Evolutionary conservation across 2,113 vertebrate genomes (phyloP).

Genomic region (Hippolais icterina): DNA sequence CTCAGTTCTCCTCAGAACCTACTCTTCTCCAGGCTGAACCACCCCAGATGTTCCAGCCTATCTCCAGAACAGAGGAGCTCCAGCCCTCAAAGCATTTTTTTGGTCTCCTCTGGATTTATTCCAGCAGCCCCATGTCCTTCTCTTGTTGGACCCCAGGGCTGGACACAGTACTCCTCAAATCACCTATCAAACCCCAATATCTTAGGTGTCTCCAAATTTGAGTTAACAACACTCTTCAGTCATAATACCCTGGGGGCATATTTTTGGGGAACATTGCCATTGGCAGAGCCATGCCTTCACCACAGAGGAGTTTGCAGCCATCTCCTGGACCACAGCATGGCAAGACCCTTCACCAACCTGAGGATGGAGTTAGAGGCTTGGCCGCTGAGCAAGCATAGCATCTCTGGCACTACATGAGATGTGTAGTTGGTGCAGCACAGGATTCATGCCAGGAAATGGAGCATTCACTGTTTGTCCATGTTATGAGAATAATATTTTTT

Average conservation of each 20-base stretch:
- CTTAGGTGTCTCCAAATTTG: background rate
- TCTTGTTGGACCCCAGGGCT: background rate
- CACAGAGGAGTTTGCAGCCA: background rate
- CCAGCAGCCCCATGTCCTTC: background rate
- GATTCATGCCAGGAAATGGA: background rate
- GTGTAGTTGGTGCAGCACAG: background rate
- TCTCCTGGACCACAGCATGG: background rate
- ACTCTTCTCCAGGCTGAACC: background rate
- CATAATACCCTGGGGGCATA: background rate
- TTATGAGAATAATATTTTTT: background rate
- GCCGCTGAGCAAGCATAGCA: background rate
- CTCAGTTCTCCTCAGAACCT: background rate
- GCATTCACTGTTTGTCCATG: background rate
- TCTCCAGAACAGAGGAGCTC: background rate
- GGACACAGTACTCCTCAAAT: background rate
- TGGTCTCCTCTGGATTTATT: background rate
- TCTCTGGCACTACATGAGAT: background rate
- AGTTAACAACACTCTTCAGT: background rate
- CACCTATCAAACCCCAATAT: background rate
- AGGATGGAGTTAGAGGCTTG: background rate
- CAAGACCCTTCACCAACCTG: rapidly evolving
- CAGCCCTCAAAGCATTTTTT: background rate
- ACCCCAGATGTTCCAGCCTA: background rate
- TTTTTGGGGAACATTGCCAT: background rate
- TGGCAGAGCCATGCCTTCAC: background rate